Percentiles rank a stretch among this genome's conserved stretches.
Evolutionary conservation across 2,888 invertebrate genomes (phyloP).

Genomic region (Mallateleia sp.): DNA sequence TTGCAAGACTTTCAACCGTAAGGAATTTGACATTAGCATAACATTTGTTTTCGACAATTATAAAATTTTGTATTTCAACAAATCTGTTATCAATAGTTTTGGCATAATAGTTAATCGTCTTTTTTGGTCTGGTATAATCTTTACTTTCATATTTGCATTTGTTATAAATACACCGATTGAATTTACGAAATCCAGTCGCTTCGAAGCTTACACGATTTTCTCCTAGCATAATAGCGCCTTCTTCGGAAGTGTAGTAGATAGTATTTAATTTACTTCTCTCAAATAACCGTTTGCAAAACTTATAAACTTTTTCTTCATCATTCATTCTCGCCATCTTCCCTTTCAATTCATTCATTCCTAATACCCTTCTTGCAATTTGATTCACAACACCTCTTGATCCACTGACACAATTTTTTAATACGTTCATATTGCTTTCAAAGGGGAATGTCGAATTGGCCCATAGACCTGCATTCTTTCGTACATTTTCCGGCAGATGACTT

Average conservation of each 20-base stretch:
- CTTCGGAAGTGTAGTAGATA: not conserved
- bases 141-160: slow-evolving; percentile 5
- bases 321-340: not conserved
- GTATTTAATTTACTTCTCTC: slow-evolving; percentile 1
- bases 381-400: slow-evolving; percentile 15
- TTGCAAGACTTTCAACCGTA: not conserved
- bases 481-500: slow-evolving; percentile 8
- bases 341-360: slow-evolving; percentile 7
- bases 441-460: slow-evolving; percentile 20
- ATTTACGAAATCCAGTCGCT: not conserved
- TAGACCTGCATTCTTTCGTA: slow-evolving; percentile 7
- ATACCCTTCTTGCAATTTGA: slow-evolving; percentile 7
- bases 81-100: not conserved
- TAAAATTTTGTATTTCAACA: not conserved
- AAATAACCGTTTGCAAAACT: slow-evolving; percentile 10
- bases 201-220: not conserved
- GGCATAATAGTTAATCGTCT: not conserved
- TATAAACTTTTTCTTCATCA: slow-evolving; percentile 2
- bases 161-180: not conserved
- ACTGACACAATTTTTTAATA: slow-evolving; percentile 20
- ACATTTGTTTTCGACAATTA: not conserved
- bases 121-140: not conserved
- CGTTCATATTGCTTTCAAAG: slow-evolving; percentile 37
- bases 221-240: slow-evolving; percentile 5
- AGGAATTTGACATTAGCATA: not conserved